These are phyloP conservation scores for Drosophila siamana DNA, from an alignment of 2,888 invertebrate genomes.

Conservation along the genomic window DNA sequence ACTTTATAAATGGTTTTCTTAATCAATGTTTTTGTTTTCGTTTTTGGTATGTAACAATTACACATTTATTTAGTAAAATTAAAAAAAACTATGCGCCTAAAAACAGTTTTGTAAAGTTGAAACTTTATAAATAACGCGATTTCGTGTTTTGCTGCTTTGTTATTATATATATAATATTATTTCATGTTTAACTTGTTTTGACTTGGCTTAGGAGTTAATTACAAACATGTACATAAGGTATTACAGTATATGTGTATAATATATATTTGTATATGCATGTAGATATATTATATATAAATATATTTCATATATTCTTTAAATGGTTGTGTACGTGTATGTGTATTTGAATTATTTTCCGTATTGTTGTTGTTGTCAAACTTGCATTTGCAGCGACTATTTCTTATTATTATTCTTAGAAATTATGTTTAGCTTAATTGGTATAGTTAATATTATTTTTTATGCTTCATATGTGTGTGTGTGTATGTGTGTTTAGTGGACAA, in stretches of 20 bases:
- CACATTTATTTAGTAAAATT: slow-evolving; percentile 61
- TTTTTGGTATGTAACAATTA: slow-evolving; percentile 60
- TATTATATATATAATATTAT: slow-evolving; percentile 25
- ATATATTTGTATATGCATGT: slow-evolving; percentile 54
- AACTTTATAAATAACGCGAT: slow-evolving; percentile 58
- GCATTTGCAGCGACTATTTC: slow-evolving; percentile 5
- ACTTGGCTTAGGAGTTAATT: slow-evolving; percentile 73
- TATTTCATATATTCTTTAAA: slow-evolving; percentile 62
- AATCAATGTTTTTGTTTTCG: not conserved
- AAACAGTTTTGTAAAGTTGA: slow-evolving; percentile 50
- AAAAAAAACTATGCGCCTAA: slow-evolving; percentile 57
- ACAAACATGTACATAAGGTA: slow-evolving; percentile 68
- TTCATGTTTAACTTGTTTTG: slow-evolving; percentile 50
- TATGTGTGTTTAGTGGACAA: slow-evolving; percentile 46
- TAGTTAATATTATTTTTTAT: slow-evolving; percentile 43
- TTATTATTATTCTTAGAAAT: slow-evolving; percentile 49
- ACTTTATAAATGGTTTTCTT: slow-evolving; percentile 43
- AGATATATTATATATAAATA: slow-evolving; percentile 70
- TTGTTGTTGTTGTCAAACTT: not conserved
- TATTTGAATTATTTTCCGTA: slow-evolving; percentile 28
- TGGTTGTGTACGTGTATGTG: slow-evolving; percentile 42
- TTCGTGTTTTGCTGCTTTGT: slow-evolving; percentile 27
- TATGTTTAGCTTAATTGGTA: slow-evolving; percentile 37
- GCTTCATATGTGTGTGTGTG: slow-evolving; percentile 36
- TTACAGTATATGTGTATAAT: slow-evolving; percentile 25